phyloP scores from a whole-genome alignment of 2,888 invertebrate genomes.

The Apantesis nais region DNA sequence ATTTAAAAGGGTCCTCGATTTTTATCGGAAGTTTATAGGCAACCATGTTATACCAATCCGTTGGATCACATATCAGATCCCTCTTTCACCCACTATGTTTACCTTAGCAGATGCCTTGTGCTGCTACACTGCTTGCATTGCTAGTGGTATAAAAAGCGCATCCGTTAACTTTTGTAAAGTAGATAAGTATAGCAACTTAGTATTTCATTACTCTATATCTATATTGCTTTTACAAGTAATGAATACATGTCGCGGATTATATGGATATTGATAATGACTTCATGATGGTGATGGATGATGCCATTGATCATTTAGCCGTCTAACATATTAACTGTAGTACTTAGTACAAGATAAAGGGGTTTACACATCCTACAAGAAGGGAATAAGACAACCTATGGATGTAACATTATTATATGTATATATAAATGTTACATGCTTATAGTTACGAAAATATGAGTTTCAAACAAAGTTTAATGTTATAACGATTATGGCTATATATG shows the following conservation, averaged over 20 bases:
- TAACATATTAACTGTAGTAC: conserved; percentile 30
- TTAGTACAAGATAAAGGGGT: not conserved
- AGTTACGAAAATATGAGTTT: not conserved
- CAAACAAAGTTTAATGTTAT: not conserved
- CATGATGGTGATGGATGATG: conserved; percentile 33
- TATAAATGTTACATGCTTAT: not conserved
- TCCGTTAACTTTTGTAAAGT: too few relatives aligned
- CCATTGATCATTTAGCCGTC: conserved; percentile 30
- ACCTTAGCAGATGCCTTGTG: too few relatives aligned
- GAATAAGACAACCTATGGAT: not conserved
- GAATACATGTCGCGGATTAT: not conserved
- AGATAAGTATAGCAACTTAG: too few relatives aligned
- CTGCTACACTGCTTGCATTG: too few relatives aligned
- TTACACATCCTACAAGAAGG: not conserved
- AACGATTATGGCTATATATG: not conserved
- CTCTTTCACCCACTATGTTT: too few relatives aligned
- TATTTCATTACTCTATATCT: too few relatives aligned
- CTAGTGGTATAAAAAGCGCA: too few relatives aligned
- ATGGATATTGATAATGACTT: conserved; percentile 22
- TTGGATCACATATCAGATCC: too few relatives aligned
- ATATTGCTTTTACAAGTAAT: not conserved
- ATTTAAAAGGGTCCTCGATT: too few relatives aligned
- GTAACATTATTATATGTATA: too few relatives aligned
- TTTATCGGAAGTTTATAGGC: too few relatives aligned
- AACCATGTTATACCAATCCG: too few relatives aligned